Conservation (phyloP, 2,888 invertebrate species). For the Neoitamus cyanurus region DNA sequence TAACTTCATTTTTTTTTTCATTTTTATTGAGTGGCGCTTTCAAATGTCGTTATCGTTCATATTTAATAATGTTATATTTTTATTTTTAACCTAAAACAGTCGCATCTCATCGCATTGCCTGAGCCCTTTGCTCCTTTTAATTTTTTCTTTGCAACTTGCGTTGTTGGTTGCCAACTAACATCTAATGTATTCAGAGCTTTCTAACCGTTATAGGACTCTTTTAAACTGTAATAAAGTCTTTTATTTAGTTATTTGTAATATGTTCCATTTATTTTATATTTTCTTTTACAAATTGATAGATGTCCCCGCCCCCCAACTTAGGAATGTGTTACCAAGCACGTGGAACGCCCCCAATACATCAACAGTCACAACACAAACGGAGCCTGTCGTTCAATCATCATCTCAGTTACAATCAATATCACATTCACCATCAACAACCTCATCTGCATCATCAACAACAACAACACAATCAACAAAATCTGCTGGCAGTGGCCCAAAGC, state of each 20-base stretch:
- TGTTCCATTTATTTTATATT: conserved; percentile 47
- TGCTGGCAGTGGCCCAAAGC: conserved; percentile 64
- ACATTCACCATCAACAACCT: conserved; percentile 59
- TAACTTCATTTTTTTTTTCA: conserved; percentile 12
- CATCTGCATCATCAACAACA: conserved; percentile 66
- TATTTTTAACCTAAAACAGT: conserved; percentile 24
- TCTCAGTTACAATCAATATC: conserved; percentile 75
- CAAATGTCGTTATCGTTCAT: conserved; percentile 30
- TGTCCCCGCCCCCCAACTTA: conserved; percentile 70
- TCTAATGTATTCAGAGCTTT: not conserved
- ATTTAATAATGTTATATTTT: conserved; percentile 32
- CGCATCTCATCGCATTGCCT: conserved; percentile 58
- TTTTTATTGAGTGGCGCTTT: conserved; percentile 44
- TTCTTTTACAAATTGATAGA: conserved; percentile 66
- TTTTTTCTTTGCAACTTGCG: conserved; percentile 52
- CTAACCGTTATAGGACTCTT: conserved; percentile 13
- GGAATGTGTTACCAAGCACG: conserved; percentile 64
- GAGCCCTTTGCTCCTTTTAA: conserved; percentile 56
- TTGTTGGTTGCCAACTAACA: conserved; percentile 47
- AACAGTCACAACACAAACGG: conserved; percentile 74
- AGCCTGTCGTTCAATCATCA: conserved; percentile 78
- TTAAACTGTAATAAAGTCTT: not conserved
- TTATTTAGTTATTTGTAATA: not conserved
- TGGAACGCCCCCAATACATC: conserved; percentile 69
- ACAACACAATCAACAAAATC: conserved; percentile 72